Evolutionary conservation across 2,113 vertebrate genomes (phyloP).

Genomic region (Stigmatopora argus): DNA sequence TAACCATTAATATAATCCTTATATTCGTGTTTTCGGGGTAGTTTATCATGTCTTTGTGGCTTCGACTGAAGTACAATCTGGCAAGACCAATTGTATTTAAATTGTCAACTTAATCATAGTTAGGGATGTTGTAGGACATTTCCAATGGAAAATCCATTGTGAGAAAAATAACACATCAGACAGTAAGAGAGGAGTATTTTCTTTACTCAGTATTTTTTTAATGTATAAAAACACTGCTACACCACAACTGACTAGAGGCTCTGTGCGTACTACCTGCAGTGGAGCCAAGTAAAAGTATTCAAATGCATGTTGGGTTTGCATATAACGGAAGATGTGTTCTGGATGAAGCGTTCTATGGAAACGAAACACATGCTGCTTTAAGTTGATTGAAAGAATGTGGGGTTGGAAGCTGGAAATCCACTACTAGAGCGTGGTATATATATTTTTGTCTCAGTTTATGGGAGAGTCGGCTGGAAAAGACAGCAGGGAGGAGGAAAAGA

Average conservation of each 20-base stretch:
- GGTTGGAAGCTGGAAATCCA: background rate
- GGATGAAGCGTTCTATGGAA: background rate
- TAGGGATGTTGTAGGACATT: background rate
- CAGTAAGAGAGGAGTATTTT: background rate
- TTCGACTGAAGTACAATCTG: background rate
- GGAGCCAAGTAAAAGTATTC: background rate
- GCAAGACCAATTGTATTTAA: background rate
- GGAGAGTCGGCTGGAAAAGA: background rate
- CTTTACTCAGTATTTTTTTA: background rate
- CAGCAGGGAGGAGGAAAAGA: background rate
- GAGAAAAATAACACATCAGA: background rate
- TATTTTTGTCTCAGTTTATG: conserved; percentile 17
- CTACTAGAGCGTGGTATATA: conserved; percentile 9
- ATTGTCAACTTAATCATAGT: background rate
- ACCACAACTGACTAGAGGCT: background rate
- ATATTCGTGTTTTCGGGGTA: background rate
- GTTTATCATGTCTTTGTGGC: background rate
- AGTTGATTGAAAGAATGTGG: conserved; percentile 4
- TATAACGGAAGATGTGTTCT: background rate
- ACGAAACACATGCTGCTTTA: background rate
- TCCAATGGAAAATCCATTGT: background rate
- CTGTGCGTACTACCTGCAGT: background rate
- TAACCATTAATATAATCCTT: background rate
- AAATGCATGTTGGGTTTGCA: background rate
- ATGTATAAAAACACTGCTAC: background rate